Evolutionary conservation across 1,140 invertebrate species (phyloP).

Genomic region (Watersipora subatra): DNA sequence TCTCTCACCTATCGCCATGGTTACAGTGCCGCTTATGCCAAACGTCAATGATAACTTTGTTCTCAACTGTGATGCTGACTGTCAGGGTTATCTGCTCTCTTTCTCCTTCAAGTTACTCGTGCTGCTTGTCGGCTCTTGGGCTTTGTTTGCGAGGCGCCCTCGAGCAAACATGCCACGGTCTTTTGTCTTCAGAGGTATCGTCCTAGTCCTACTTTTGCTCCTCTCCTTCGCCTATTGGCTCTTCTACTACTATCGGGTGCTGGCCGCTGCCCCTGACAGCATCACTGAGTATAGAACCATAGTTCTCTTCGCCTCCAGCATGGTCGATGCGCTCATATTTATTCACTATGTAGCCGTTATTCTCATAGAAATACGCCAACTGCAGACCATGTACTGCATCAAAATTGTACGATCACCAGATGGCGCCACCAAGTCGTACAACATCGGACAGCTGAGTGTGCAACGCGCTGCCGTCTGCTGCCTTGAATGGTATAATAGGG

Average conservation of each 20-base stretch:
- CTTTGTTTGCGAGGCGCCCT: constrained; percentile 45
- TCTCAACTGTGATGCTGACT: constrained; percentile 43
- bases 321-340: constrained; percentile 81
- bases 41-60: not conserved
- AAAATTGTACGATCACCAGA: constrained; percentile 86
- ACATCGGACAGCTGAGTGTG: constrained; percentile 79
- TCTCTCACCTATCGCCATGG: constrained; percentile 82
- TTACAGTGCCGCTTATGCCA: constrained; percentile 58
- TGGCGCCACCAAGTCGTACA: constrained; percentile 58
- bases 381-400: constrained; percentile 75
- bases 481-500: constrained; percentile 84
- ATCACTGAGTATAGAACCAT: constrained; percentile 45
- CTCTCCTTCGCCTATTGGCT: constrained; percentile 93
- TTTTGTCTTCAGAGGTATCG: constrained; percentile 73
- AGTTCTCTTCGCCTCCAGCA: constrained; percentile 74
- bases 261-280: constrained; percentile 33
- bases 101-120: constrained; percentile 81
- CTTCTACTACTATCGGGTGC: constrained; percentile 82
- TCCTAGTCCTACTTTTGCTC: constrained; percentile 74
- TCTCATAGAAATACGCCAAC: constrained; percentile 75
- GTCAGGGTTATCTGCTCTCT: constrained; percentile 74
- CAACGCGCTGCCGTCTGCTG: constrained; percentile 87
- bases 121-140: constrained; percentile 83
- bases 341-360: constrained; percentile 88
- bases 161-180: constrained; percentile 77